phyloP scores from a whole-genome alignment of 2,797 vertebrate genomes.

The Sebastes itinus region DNA sequence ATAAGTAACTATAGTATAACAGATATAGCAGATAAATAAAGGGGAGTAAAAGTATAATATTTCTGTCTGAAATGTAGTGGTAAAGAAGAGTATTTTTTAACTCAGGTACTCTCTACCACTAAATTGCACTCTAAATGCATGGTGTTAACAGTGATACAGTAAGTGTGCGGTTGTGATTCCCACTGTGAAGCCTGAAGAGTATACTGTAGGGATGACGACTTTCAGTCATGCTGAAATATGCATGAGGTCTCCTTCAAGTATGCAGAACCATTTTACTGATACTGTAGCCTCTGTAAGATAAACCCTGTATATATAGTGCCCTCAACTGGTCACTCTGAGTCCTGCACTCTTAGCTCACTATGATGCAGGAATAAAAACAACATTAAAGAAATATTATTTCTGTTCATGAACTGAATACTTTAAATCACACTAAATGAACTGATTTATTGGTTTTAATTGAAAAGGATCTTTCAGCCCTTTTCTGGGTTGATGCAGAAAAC shows the following conservation, averaged over 20 bases:
- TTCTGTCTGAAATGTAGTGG: background rate
- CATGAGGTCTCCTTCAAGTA: background rate
- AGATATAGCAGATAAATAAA: background rate
- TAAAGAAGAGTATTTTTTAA: background rate
- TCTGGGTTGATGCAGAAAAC: background rate
- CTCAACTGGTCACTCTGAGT: constrained; percentile 28
- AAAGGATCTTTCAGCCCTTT: background rate
- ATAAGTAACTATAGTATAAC: background rate
- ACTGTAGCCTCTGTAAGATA: background rate
- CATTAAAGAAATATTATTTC: background rate
- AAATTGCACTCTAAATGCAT: background rate
- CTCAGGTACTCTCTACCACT: background rate
- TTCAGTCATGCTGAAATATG: background rate
- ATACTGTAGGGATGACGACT: background rate
- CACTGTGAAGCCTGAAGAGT: background rate
- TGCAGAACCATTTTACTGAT: background rate
- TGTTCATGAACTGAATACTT: background rate
- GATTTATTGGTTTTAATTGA: background rate
- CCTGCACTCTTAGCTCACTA: background rate
- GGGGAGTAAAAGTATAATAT: background rate
- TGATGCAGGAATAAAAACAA: background rate
- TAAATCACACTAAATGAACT: background rate
- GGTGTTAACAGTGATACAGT: background rate
- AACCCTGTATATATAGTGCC: constrained; percentile 21
- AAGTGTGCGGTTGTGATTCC: background rate